Percentiles rank a stretch among this genome's conserved stretches.
These are phyloP conservation scores for Apoda limacodes DNA, from an alignment of 2,888 invertebrate species.

Conservation along the genomic window DNA sequence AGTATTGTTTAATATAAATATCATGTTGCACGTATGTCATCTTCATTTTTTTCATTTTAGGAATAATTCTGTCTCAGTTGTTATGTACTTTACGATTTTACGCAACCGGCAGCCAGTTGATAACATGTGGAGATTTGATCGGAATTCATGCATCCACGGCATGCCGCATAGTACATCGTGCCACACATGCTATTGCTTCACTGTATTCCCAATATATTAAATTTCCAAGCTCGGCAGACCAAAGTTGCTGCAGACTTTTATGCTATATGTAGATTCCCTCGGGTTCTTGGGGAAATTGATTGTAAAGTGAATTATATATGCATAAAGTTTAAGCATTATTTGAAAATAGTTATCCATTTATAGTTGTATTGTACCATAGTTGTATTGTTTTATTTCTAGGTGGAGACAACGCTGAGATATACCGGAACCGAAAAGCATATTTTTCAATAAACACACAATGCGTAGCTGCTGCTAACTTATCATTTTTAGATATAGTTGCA, in stretches of 20 bases:
- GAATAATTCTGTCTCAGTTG: too few species aligned
- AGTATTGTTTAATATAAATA: background rate
- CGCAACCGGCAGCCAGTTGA: background rate
- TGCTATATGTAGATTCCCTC: constrained; percentile 10
- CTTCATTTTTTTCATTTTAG: background rate
- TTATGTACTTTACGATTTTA: background rate
- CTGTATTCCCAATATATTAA: constrained; percentile 10
- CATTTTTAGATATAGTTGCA: constrained; percentile 11
- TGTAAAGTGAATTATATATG: constrained; percentile 15
- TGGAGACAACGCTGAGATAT: constrained; percentile 2
- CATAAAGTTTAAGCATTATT: constrained; percentile 11
- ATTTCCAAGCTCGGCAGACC: constrained; percentile 1
- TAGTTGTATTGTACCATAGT: too few species aligned
- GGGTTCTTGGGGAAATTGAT: constrained; percentile 15
- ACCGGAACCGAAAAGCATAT: constrained; percentile 6
- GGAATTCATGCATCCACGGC: background rate
- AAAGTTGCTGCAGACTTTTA: constrained; percentile 3
- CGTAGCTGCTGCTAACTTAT: constrained; percentile 8
- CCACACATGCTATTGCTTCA: constrained; percentile 5
- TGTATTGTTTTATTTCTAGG: too few species aligned
- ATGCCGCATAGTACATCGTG: background rate
- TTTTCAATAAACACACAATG: constrained; percentile 8
- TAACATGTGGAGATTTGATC: constrained; percentile 1
- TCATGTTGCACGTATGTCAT: background rate
- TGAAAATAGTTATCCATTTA: background rate